Evolutionary conservation across 2,797 vertebrate species (phyloP).

Genomic region (Hypotaenidia philippensis): DNA sequence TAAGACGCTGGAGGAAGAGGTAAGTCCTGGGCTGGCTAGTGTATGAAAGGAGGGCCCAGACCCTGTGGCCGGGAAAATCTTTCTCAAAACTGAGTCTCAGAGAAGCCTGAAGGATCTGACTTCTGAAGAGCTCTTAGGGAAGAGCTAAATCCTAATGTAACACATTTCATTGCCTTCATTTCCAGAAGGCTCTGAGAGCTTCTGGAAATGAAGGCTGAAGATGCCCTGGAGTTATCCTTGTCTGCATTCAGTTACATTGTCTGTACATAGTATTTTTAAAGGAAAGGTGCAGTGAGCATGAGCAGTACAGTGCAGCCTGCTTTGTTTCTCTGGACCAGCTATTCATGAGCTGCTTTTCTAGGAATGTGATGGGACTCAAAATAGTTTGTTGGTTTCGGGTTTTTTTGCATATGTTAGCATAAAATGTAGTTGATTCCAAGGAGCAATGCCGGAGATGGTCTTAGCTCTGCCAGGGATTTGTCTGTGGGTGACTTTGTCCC

Average conservation of each 20-base stretch:
- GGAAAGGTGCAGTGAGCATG: background rate
- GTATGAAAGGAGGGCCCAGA: background rate
- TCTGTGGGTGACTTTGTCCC: background rate
- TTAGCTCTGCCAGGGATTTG: background rate
- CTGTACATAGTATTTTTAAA: background rate
- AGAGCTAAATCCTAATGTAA: background rate
- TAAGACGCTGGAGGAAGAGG: background rate
- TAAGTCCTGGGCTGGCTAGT: background rate
- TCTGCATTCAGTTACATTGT: background rate
- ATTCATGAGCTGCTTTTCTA: background rate
- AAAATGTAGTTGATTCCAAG: background rate
- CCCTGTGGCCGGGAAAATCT: background rate
- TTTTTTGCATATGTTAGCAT: background rate
- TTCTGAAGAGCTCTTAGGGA: background rate
- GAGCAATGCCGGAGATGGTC: background rate
- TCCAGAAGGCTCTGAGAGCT: background rate
- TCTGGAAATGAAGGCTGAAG: background rate
- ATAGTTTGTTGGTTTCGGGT: background rate
- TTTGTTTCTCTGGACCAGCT: background rate
- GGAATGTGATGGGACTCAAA: background rate
- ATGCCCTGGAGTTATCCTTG: background rate
- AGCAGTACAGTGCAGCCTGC: background rate
- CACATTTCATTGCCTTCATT: background rate
- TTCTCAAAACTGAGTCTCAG: background rate
- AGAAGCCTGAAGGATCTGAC: background rate